Evolutionary conservation across 2,888 invertebrate species (phyloP), one percentile per base, ranked within the genome.

Genomic region (Diaprepes abbreviatus): DNA sequence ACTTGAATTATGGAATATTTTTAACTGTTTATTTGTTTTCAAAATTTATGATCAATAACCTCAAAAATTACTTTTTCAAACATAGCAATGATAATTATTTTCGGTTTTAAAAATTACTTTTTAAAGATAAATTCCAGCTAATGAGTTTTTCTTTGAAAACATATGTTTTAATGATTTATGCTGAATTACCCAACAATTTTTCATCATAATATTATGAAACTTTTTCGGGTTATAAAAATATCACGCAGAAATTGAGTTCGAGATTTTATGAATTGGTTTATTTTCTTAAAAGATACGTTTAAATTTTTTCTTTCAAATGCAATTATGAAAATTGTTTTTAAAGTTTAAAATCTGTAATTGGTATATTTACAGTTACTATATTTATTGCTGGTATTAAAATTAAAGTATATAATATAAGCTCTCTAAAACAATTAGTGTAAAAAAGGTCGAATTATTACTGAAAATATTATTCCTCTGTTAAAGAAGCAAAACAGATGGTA

Each of bases 171-270:
- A 19, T 43, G 43, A 43, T 19, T 43, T 43, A 43, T 43, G 19
- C 4, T 21, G 7, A 43, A 43, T 21, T 19, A 43, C 43, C 19
- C 19, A 19, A 19, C 43, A 43, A 24, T 43, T 43, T 43, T 43
- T 17, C 17, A 43, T 43, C 43, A 43, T 43, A 43, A 43, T 17
- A 43, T 43, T 43, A n/a, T 43, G 43, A 21, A 21, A 43, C n/a
- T 43, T 43, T 43, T 43, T 43, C 5, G 19, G 43, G 19, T 43
- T 43, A 43, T n/a, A 21, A 21, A 43, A 43, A 43, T 19, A 43
- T n/a, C 19, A 17, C n/a, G 1, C 43, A 21, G n/a, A 19, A 43
- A 10, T n/a, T n/a, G 21, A 43, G 19, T 21, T n/a, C n/a, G 19
- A 3, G 19, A 21, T 43, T 43, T 43, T 43, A 21, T n/a, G 43